These are phyloP conservation scores for Conomelus anceps DNA, from an alignment of 2,888 invertebrate species.

Conservation along the genomic window DNA sequence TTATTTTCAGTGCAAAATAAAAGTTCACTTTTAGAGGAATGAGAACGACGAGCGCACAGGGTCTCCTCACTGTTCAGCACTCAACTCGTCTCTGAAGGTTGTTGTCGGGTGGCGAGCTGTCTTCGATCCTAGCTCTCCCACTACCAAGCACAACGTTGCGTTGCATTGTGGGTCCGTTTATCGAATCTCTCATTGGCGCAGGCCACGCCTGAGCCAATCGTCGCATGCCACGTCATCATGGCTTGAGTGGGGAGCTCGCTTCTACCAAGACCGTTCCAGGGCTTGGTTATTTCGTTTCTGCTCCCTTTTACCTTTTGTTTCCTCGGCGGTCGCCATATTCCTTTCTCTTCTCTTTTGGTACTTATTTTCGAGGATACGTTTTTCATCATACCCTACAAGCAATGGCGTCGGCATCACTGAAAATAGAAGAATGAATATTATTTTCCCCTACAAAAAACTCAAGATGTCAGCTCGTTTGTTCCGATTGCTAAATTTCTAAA, in stretches of 20 bases:
- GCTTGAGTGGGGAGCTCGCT: not conserved
- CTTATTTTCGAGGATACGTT: not conserved
- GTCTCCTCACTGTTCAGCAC: conserved; percentile 3
- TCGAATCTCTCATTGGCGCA: conserved; percentile 18
- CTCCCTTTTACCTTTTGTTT: not conserved
- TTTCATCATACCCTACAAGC: not conserved
- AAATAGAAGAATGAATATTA: not conserved
- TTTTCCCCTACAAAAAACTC: no score
- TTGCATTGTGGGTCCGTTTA: conserved; percentile 15
- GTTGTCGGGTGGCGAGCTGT: not conserved
- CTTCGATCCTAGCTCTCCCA: not conserved
- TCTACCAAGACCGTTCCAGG: not conserved
- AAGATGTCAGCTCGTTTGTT: no score
- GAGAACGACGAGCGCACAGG: not conserved
- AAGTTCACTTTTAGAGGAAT: not conserved
- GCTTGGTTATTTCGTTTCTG: not conserved
- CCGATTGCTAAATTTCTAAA: no score
- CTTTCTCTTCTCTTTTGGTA: not conserved
- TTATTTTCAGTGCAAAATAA: not conserved
- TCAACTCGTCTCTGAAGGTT: conserved; percentile 2
- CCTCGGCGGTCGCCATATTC: not conserved
- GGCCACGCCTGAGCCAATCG: conserved; percentile 17
- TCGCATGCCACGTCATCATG: not conserved
- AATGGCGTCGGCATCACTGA: not conserved
- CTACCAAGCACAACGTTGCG: not conserved